These are phyloP conservation scores for Typhlichthys subterraneus DNA, from an alignment of 2,797 vertebrate species.

Conservation along the genomic window DNA sequence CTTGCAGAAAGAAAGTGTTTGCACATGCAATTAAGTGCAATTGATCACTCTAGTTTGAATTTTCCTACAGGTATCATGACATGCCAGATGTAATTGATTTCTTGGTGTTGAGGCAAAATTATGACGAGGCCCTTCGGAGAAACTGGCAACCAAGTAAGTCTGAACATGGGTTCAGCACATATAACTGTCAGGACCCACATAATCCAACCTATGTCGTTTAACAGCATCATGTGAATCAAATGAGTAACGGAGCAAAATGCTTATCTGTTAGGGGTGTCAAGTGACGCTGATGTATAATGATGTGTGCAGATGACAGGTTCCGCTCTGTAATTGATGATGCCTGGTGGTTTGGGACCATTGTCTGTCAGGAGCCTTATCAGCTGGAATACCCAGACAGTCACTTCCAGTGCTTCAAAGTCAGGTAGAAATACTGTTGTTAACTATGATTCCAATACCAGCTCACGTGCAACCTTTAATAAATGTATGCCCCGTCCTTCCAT, in stretches of 20 bases:
- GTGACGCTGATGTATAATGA: too few relatives aligned
- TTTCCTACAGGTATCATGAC: constrained; percentile 89
- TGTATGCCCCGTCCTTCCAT: background rate
- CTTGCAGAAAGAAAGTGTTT: too few relatives aligned
- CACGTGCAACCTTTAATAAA: background rate
- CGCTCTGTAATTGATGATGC: constrained; percentile 97
- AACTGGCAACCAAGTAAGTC: constrained; percentile 91
- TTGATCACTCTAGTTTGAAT: background rate
- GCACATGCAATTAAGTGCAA: too few relatives aligned
- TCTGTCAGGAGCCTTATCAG: constrained; percentile 94
- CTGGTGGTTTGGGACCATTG: constrained; percentile 98
- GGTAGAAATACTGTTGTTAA: constrained; percentile 64
- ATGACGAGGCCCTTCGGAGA: constrained; percentile 89
- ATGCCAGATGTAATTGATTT: constrained; percentile 99
- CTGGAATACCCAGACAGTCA: constrained; percentile 93
- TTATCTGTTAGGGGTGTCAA: too few relatives aligned
- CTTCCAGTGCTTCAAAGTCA: constrained; percentile 97
- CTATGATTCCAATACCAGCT: background rate
- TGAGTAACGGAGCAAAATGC: too few relatives aligned
- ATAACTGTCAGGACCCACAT: too few relatives aligned
- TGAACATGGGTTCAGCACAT: too few relatives aligned
- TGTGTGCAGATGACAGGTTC: constrained; percentile 85
- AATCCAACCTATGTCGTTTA: too few relatives aligned
- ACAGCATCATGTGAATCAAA: too few relatives aligned
- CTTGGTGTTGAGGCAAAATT: constrained; percentile 92